phyloP scores from a whole-genome alignment of 2,113 vertebrate species.

The Scatophagus argus region DNA sequence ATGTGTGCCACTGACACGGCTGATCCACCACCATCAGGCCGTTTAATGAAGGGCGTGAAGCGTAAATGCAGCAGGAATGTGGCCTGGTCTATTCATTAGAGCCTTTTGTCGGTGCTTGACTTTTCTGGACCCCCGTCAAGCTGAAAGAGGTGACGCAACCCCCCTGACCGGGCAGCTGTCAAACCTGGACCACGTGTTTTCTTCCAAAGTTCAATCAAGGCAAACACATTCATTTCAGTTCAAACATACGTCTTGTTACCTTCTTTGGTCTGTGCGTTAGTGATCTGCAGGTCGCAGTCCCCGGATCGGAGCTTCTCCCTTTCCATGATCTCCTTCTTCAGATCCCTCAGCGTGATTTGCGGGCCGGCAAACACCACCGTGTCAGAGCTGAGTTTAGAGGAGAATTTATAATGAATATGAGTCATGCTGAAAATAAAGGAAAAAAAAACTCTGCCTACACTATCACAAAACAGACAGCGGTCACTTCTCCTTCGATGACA shows the following conservation, averaged over 20 bases:
- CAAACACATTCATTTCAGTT: neutral
- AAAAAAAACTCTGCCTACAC: neutral
- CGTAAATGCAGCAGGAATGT: slow-evolving; percentile 53
- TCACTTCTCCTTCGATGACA: neutral
- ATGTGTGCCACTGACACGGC: neutral
- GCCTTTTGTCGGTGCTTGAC: slow-evolving; percentile 51
- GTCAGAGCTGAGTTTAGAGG: slow-evolving; percentile 96
- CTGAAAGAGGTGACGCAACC: slow-evolving; percentile 43
- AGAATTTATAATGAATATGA: slow-evolving; percentile 98
- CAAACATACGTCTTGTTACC: slow-evolving; percentile 77
- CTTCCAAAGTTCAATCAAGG: slow-evolving; percentile 27
- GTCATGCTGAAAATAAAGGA: slow-evolving; percentile 85
- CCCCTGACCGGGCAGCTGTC: slow-evolving; percentile 48
- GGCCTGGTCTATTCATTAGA: slow-evolving; percentile 41
- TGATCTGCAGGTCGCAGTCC: slow-evolving; percentile 97
- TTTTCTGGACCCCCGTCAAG: slow-evolving; percentile 44
- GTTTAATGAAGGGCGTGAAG: slow-evolving; percentile 11
- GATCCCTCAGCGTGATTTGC: slow-evolving; percentile 92
- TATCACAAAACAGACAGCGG: neutral
- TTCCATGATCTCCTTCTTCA: slow-evolving; percentile 97
- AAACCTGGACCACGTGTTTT: slow-evolving; percentile 66
- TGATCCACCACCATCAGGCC: slow-evolving; percentile 20
- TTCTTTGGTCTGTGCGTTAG: slow-evolving; percentile 96
- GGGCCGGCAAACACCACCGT: slow-evolving; percentile 95
- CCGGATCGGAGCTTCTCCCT: slow-evolving; percentile 94